phyloP scores from a whole-genome alignment of 2,113 vertebrate genomes.

The Hyla sarda region DNA sequence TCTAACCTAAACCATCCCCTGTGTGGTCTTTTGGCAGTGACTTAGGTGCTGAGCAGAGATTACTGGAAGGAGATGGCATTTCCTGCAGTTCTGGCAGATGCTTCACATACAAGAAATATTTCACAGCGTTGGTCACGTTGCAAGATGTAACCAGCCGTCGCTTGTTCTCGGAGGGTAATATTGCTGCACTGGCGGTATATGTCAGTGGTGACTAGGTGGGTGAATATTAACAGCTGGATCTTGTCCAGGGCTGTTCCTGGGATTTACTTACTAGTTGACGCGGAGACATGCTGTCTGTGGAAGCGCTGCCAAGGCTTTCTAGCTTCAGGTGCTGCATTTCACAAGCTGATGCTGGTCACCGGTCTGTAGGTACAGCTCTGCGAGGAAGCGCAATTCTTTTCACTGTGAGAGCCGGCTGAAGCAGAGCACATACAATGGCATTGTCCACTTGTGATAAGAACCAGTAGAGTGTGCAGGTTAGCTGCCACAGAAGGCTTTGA shows the following conservation, averaged over 20 bases:
- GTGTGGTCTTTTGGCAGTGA: conserved; percentile 65
- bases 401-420: background rate
- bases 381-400: too few relatives aligned
- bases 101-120: conserved; percentile 62
- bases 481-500: too few relatives aligned
- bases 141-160: conserved; percentile 48
- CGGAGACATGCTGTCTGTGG: background rate
- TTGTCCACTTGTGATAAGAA: too few relatives aligned
- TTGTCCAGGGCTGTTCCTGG: conserved; percentile 3
- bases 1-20: conserved; percentile 60
- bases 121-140: conserved; percentile 51
- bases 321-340: conserved; percentile 6
- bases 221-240: conserved; percentile 31
- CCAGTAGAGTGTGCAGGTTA: too few relatives aligned
- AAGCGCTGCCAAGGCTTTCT: background rate
- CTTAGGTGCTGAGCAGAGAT: conserved; percentile 56
- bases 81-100: conserved; percentile 62
- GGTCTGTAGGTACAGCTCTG: background rate
- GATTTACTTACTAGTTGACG: background rate
- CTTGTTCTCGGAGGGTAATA: background rate
- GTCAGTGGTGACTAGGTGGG: conserved; percentile 24
- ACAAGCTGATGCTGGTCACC: background rate
- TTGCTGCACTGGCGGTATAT: conserved; percentile 50
- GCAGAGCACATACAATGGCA: too few relatives aligned
- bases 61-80: conserved; percentile 62